Evolutionary conservation across 2,888 invertebrate species (phyloP), one percentile per base, ranked within the genome.

Genomic region (Syrista parreyssii): DNA sequence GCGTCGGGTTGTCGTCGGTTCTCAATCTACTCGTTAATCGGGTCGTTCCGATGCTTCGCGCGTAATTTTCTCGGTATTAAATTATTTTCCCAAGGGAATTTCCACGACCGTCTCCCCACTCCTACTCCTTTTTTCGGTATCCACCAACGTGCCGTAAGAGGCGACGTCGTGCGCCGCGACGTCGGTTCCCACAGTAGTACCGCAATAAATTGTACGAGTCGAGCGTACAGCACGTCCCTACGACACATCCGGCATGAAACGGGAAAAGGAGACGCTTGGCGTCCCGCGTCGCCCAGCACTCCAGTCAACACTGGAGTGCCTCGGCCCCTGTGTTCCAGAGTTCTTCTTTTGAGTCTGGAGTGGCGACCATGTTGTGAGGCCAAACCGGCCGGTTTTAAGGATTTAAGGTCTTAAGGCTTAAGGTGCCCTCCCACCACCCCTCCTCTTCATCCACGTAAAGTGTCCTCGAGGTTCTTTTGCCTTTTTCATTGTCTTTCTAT

Each of bases 171-270:
- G 23, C 55, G 23, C 55, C 55, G 23, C 55, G 55, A 55, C 55
- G 55, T 9, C 9, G 55, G 55, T 55, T 55, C 6, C 23, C 55
- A 55, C 55, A 55, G 23, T 9, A 15, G 55, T 23, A 23, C 23
- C 55, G 23, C 84, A 83, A 86, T 86, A 85, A 87, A 86, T 86
- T 81, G 78, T 76, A 73, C 75, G 79, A 81, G 75, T 77, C 80
- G 79, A 79, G 78, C 78, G 80, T 79, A 76, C 72, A 68, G 81
- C 85, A 84, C 85, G 85, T 84, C 81, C 55, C 55, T 77, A 83
- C 84, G 82, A 87, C 85, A 82, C 84, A 83, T 85, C 80, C 82
- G 82, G 79, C 81, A 82, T 84, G 83, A 83, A 85, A 83, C 81
- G 80, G 79, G 79, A 77, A 82, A 84, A 82, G 79, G 80, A 82